These are phyloP conservation scores for Brachionus manjavacas DNA, from an alignment of 1,140 invertebrate genomes.

Conservation along the genomic window DNA sequence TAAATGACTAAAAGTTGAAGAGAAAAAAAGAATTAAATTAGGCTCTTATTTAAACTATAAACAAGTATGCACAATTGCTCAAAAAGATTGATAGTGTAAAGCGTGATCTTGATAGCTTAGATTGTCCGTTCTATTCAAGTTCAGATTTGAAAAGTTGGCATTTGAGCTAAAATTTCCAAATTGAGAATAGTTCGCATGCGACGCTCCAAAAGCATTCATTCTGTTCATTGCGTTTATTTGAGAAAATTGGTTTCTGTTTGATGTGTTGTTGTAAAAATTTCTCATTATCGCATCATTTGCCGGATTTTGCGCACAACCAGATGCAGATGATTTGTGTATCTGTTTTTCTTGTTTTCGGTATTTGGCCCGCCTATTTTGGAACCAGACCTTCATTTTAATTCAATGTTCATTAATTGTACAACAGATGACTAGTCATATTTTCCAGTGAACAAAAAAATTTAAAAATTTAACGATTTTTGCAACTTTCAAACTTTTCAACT, in stretches of 20 bases:
- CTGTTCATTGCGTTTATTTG: neutral
- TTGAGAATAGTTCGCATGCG: neutral
- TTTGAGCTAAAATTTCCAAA: neutral
- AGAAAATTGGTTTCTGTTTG: neutral
- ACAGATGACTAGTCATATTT: neutral
- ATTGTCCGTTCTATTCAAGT: neutral
- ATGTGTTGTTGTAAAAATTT: constrained; percentile 25
- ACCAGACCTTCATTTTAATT: constrained; percentile 45
- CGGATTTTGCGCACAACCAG: neutral
- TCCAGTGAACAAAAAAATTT: no score
- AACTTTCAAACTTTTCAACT: no score
- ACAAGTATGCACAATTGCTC: neutral
- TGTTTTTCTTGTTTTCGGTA: constrained; percentile 47
- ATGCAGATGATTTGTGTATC: constrained; percentile 44
- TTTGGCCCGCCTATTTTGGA: constrained; percentile 46
- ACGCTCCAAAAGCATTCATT: neutral
- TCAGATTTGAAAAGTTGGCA: neutral
- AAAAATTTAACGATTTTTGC: no score
- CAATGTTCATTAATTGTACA: neutral
- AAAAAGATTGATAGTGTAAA: constrained; percentile 15
- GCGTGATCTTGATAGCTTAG: constrained; percentile 10
- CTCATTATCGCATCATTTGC: neutral
- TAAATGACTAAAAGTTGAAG: neutral
- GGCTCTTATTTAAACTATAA: constrained; percentile 10
- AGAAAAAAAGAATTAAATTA: neutral